phyloP scores from a whole-genome alignment of 2,797 vertebrate species.

The Delichon dasypus region DNA sequence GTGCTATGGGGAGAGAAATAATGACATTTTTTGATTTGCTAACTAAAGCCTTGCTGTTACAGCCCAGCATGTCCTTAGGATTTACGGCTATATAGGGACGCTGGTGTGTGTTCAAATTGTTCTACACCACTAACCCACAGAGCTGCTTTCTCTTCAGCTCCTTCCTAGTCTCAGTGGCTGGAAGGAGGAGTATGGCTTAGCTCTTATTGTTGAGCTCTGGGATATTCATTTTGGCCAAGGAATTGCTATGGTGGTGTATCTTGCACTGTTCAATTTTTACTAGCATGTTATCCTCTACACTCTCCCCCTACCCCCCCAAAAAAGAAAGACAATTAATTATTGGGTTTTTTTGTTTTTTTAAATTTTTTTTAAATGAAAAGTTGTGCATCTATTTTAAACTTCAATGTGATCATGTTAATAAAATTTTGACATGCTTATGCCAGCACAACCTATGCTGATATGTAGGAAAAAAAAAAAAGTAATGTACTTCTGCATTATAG shows the following conservation, averaged over 20 bases:
- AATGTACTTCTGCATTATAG: not conserved
- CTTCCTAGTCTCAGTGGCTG: not conserved
- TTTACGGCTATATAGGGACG: rapidly evolving
- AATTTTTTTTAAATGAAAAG: not conserved
- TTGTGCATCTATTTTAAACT: not conserved
- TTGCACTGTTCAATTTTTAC: not conserved
- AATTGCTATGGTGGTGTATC: not conserved
- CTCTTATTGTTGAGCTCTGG: rapidly evolving
- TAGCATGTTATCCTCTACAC: not conserved
- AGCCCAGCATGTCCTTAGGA: not conserved
- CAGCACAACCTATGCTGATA: not conserved
- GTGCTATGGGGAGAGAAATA: not conserved
- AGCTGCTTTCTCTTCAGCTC: not conserved
- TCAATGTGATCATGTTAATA: not conserved
- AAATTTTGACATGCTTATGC: not conserved
- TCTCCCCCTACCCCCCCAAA: not conserved
- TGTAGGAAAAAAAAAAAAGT: not conserved
- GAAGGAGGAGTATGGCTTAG: not conserved
- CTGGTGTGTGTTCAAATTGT: not conserved
- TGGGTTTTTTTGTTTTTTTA: too few species aligned
- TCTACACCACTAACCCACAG: not conserved
- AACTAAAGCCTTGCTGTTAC: not conserved
- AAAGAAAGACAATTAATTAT: not conserved
- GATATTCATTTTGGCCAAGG: not conserved
- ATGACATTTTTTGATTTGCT: not conserved